Evolutionary conservation across 2,888 invertebrate species (phyloP), one percentile per base, ranked within the genome.

Genomic region (Hypselothyrea guttata): DNA sequence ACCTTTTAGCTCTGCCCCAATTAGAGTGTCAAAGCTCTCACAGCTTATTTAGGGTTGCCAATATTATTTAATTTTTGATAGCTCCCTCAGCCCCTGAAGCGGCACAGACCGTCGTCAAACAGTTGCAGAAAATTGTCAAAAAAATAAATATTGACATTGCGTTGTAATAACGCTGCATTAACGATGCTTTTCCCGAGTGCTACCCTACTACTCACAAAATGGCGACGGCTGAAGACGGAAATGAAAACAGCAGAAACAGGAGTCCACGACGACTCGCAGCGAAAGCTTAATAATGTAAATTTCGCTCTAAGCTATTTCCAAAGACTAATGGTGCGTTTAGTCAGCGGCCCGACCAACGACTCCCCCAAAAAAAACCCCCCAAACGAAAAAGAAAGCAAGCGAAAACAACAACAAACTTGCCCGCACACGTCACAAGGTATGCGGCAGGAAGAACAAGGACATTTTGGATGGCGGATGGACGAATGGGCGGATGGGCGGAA

Each of bases 241-340:
- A 72, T 76, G 70, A 71, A 67, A 70, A 73, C 53, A 58, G 65
- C 66, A 67, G 62, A 59, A 13, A 34, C 18, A 42, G 51, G 27
- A 35, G n/a, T n/a, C n/a, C n/a, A n/a, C n/a, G n/a, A 4, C 16
- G 9, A 15, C 37, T 37, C 16, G n/a, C 41, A 44, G 52, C 69
- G 47, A 67, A 62, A 78, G 84, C 81, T 85, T 85, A 85, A 85
- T 85, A 85, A 85, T 86, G 86, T 85, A 85, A 86, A 86, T 81
- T 86, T 76, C 60, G 74, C 84, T 84, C 67, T 70, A 83, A 86
- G 86, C 86, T 75, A 86, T 86, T 86, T 84, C 83, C 76, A 75
- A 84, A 84, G 84, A 83, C 86, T 86, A 86, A 86, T 86, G 86
- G 83, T 68, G 86, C 83, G 82, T 84, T 86, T 75, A 73, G 79